A percentile compares a stretch with the other conserved stretches of the same genome.
Evolutionary conservation across 1,140 invertebrate species (phyloP).

Genomic region (Brachystomella parvula): DNA sequence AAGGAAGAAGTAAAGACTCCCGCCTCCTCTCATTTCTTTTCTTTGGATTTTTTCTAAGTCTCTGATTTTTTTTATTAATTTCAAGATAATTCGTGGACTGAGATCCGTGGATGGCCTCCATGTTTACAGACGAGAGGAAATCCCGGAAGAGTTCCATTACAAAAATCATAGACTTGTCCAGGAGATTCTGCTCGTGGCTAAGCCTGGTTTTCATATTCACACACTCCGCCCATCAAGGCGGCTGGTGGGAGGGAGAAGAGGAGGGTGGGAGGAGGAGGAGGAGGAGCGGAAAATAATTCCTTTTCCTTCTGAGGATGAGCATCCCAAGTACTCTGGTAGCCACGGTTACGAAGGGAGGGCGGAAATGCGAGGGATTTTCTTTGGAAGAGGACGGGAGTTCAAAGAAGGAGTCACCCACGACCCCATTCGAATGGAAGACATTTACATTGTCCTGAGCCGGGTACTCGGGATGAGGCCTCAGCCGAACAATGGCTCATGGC

Average conservation of each 20-base stretch:
- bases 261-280: conserved; percentile 12
- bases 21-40: not conserved
- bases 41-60: conserved; percentile 4
- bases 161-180: conserved; percentile 39
- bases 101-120: conserved; percentile 37
- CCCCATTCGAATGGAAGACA: conserved; percentile 39
- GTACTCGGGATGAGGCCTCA: conserved; percentile 36
- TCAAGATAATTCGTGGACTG: too few species aligned
- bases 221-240: conserved; percentile 18
- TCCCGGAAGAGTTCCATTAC: conserved; percentile 43
- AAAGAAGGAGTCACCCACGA: conserved; percentile 30
- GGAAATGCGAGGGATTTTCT: conserved; percentile 45
- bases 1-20: not conserved
- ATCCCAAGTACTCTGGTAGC: too few species aligned
- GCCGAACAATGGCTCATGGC: conserved; percentile 41
- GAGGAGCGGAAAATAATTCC: too few species aligned
- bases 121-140: conserved; percentile 42
- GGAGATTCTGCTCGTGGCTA: conserved; percentile 39
- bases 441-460: conserved; percentile 40
- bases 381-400: conserved; percentile 43
- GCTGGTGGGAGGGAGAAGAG: too few species aligned
- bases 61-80: conserved; percentile 12
- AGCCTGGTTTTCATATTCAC: conserved; percentile 28
- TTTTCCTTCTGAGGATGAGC: conserved; percentile 18
- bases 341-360: conserved; percentile 42